Evolutionary conservation across 64 coral and sea anemone genomes (phyloP).

Genomic region (Montipora foliosa): DNA sequence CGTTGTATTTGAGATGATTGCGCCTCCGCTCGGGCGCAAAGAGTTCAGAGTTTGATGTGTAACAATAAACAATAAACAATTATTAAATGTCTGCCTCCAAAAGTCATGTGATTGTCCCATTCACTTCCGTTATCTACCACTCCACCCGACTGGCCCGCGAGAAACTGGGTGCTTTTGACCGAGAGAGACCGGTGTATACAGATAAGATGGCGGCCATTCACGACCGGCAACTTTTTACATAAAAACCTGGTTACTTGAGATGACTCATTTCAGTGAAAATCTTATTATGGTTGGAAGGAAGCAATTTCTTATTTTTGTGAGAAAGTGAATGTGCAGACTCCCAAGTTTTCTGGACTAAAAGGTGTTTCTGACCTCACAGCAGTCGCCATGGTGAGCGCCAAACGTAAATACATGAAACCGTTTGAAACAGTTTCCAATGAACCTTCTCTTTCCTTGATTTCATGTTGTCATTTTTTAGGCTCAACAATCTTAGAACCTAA

Average conservation of each 20-base stretch:
- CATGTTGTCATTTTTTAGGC: no score
- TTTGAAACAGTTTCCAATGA: neutral
- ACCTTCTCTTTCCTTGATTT: no score
- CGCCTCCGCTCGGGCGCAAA: no score
- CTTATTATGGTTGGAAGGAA: neutral
- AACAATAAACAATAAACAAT: no score
- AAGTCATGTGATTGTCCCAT: no score
- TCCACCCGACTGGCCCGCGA: no score
- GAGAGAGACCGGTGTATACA: slow-evolving; percentile 1
- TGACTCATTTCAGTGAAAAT: neutral
- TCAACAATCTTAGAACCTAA: neutral
- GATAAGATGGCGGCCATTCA: slow-evolving; percentile 12
- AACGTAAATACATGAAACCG: neutral
- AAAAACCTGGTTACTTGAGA: neutral
- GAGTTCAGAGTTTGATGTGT: no score
- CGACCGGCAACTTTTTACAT: neutral
- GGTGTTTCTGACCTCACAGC: neutral
- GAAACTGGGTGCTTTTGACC: neutral
- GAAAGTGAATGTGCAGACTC: neutral
- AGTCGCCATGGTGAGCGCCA: slow-evolving; percentile 44
- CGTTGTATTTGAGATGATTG: no score
- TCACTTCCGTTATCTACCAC: no score
- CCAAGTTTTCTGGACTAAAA: neutral
- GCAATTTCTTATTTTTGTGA: neutral
- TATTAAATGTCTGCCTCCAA: no score